Percentiles rank a stretch among this genome's conserved stretches.
These are phyloP conservation scores for Manduca sexta DNA, from an alignment of 1,140 invertebrate genomes.

Conservation along the genomic window DNA sequence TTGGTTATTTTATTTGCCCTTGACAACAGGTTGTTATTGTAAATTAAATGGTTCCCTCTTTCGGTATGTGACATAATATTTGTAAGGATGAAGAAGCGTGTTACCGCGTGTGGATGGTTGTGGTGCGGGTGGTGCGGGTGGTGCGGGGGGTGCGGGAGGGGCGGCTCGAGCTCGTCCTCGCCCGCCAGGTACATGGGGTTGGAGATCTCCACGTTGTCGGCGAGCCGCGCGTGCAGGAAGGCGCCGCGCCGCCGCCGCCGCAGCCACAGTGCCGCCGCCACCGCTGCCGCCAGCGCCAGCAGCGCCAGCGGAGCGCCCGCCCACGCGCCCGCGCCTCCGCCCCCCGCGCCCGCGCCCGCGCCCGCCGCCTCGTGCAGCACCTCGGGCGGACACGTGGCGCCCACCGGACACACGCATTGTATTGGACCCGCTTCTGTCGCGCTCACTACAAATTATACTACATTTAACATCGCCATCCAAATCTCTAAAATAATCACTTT, in stretches of 20 bases:
- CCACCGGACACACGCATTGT: slow-evolving; percentile 75
- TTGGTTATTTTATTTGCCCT: no score
- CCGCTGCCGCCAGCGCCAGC: slow-evolving; percentile 18
- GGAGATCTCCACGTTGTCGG: slow-evolving; percentile 86
- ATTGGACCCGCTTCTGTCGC: slow-evolving; percentile 30
- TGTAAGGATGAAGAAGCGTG: not conserved
- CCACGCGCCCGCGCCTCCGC: slow-evolving; percentile 51
- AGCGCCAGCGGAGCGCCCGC: slow-evolving; percentile 22
- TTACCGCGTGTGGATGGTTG: slow-evolving; percentile 75
- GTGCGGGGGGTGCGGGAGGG: slow-evolving; percentile 55
- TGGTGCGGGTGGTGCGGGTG: slow-evolving; percentile 37
- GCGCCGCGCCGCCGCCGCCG: slow-evolving; percentile 74
- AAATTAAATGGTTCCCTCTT: no score
- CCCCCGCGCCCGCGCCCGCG: slow-evolving; percentile 68
- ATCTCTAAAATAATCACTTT: no score
- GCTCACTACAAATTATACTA: slow-evolving; percentile 24
- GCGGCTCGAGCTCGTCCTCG: slow-evolving; percentile 77
- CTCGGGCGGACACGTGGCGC: slow-evolving; percentile 75
- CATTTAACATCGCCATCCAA: no score
- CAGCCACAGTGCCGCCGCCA: slow-evolving; percentile 22
- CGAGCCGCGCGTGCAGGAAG: slow-evolving; percentile 85
- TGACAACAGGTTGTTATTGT: no score
- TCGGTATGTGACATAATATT: slow-evolving; percentile 1
- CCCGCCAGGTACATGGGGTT: slow-evolving; percentile 89
- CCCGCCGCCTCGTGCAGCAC: slow-evolving; percentile 54